Base-by-base conservation (phyloP, 2,888 invertebrate species). In the Amiota minor region DNA sequence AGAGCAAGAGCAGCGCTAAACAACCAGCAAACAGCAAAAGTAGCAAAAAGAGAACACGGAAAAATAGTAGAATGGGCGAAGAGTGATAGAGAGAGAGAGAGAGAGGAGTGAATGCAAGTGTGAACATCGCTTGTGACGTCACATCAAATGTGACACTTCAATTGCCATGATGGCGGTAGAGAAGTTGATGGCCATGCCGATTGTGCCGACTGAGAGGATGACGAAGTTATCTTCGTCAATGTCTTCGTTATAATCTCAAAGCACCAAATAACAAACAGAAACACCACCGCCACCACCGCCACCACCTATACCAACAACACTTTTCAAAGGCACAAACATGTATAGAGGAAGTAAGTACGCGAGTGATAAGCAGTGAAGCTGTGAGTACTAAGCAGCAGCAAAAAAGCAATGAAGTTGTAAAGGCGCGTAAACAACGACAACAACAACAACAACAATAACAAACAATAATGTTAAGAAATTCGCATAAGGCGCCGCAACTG, bases 391-490 rank as follows among this genome's bases (percentile, higher is more conserved):
- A 23, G 23, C 23, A 23, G 23, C 23, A 35, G 35, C 35, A 35
- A 35, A 35, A 6, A 35, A 35, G 35, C 84, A 82, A 81, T 81
- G 74, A 79, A 83, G 82, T 82, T 84, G 84, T 84, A 77, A 82
- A 79, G 20, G 20, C 68, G 77, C 75, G 72, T 73, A 74, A 74
- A 76, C 72, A 47, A 74, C 53, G 53, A 53, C 23, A 53, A 45
- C 35, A 47, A 74, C 53, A 68, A 53, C 23, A 53, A 45, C 35
- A 50, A 53, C 49, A 49, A 47, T 2, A 61, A 62, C 35, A 3
- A 62, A 62, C 10, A 59, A 59, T 35, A 59, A 59, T 11, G 23
- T 18, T 23, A n/a, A 12, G 18, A 56, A 56, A 56, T 18, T 56
- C 56, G 59, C 59, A 59, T 18, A 16, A 59, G 59, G 59, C 59